Conservation (phyloP, 2,113 vertebrate genomes). For the Rhipidura dahli region DNA sequence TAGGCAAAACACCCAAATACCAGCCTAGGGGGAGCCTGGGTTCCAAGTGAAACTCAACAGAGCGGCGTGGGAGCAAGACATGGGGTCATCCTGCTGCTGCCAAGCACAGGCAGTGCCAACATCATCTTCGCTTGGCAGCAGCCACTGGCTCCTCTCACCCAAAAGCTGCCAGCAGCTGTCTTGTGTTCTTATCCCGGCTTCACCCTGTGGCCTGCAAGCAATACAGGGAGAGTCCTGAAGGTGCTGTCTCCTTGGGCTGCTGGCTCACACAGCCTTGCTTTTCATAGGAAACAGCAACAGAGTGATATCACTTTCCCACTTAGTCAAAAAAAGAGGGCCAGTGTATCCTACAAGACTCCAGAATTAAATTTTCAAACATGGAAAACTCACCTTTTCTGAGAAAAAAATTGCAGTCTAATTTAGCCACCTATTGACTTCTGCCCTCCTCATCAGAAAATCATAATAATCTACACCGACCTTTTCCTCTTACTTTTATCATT, state of each 20-base stretch:
- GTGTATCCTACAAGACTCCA: neutral
- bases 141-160: neutral
- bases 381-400: neutral
- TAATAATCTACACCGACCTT: neutral
- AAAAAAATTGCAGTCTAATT: neutral
- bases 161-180: neutral
- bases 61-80: neutral
- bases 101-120: neutral
- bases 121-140: neutral
- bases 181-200: neutral
- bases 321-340: neutral
- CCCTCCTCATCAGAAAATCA: neutral
- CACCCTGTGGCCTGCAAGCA: neutral
- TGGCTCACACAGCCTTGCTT: neutral
- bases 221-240: neutral
- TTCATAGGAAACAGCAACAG: neutral
- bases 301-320: neutral
- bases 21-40: neutral
- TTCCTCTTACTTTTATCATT: neutral
- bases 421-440: neutral
- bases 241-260: neutral
- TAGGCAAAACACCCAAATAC: neutral
- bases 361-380: neutral
- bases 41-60: constrained; percentile 14
- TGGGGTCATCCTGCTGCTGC: neutral